Conservation (phyloP, 2,888 invertebrate genomes). For the Galerucella nymphaeae region DNA sequence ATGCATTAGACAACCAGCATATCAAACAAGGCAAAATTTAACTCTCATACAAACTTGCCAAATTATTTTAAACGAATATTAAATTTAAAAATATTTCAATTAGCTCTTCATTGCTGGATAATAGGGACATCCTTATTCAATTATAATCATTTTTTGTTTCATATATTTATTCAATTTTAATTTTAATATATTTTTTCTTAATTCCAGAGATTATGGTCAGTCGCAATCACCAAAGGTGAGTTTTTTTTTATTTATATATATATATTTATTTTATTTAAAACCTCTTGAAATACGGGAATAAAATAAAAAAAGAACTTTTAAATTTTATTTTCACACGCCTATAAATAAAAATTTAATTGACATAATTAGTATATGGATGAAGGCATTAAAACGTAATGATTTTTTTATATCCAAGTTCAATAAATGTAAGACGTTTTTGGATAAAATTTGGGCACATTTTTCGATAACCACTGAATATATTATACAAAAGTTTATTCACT, state of each 20-base stretch:
- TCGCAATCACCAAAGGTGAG: not conserved
- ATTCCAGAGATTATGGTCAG: not conserved
- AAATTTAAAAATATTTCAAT: too few relatives aligned
- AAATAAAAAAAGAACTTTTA: too few relatives aligned
- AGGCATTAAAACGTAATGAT: not conserved
- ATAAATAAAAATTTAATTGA: not conserved
- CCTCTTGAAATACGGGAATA: not conserved
- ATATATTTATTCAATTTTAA: not conserved
- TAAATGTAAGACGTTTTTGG: constrained; percentile 74
- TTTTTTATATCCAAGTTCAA: not conserved
- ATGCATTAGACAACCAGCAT: too few relatives aligned
- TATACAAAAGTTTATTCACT: not conserved
- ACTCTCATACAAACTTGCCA: too few relatives aligned
- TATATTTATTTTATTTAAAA: not conserved
- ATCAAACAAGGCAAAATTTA: too few relatives aligned
- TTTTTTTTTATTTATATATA: not conserved
- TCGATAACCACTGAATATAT: constrained; percentile 7
- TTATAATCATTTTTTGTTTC: too few relatives aligned
- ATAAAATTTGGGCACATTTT: constrained; percentile 12
- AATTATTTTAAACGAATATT: too few relatives aligned
- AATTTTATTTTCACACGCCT: too few relatives aligned
- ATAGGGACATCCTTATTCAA: too few relatives aligned
- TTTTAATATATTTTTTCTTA: not conserved
- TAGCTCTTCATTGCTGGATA: too few relatives aligned
- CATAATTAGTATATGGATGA: not conserved